Evolutionary conservation across 2,888 invertebrate genomes (phyloP).

Genomic region (Pristionchus exspectatus): DNA sequence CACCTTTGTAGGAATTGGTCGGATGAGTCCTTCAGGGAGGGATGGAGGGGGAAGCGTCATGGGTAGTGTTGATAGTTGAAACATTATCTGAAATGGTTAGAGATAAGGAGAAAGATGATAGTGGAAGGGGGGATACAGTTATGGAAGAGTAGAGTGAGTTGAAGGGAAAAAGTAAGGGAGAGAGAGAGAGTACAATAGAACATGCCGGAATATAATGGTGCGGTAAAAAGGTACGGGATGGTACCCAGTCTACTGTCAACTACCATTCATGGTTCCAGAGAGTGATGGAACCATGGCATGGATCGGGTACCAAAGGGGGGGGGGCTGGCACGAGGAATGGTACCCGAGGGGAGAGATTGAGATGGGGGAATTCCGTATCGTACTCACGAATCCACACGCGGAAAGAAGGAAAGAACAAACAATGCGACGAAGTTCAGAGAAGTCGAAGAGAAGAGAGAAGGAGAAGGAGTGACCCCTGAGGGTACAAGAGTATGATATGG

Average conservation of each 20-base stretch:
- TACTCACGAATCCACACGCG: slow-evolving; percentile 32
- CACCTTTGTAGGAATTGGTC: slow-evolving; percentile 39
- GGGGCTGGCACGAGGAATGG: neutral
- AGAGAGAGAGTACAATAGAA: slow-evolving; percentile 49
- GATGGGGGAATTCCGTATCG: slow-evolving; percentile 39
- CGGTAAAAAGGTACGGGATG: slow-evolving; percentile 50
- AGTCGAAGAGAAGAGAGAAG: slow-evolving; percentile 6
- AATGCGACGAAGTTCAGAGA: slow-evolving; percentile 23
- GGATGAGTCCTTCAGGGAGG: slow-evolving; percentile 16
- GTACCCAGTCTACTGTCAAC: slow-evolving; percentile 13
- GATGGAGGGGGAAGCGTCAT: neutral
- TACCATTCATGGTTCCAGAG: neutral
- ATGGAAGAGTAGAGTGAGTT: slow-evolving; percentile 32
- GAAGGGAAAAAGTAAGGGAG: slow-evolving; percentile 14
- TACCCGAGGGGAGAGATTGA: neutral
- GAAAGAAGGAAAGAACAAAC: slow-evolving; percentile 32
- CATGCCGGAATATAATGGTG: slow-evolving; percentile 50
- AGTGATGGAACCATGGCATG: neutral
- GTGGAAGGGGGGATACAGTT: slow-evolving; percentile 40
- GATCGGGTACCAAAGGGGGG: neutral
- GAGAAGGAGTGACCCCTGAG: slow-evolving; percentile 50
- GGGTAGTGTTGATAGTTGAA: slow-evolving; percentile 30
- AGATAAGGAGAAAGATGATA: slow-evolving; percentile 17
- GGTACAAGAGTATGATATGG: slow-evolving; percentile 48
- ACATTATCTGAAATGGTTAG: slow-evolving; percentile 29